These are phyloP conservation scores for Gobionotothen gibberifrons DNA, from an alignment of 2,797 vertebrate genomes.

Conservation along the genomic window DNA sequence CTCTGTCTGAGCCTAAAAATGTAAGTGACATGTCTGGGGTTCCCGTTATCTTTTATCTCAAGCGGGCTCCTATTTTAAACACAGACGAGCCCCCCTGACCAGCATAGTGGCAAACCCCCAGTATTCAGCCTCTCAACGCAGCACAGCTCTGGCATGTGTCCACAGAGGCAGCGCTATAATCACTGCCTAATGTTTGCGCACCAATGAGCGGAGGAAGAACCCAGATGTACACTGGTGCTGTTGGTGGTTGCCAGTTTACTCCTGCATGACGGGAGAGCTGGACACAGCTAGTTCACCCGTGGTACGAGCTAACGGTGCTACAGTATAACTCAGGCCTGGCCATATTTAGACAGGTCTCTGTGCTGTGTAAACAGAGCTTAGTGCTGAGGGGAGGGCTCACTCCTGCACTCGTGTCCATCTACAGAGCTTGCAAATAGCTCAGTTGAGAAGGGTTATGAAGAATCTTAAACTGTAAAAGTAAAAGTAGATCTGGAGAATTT, in stretches of 20 bases:
- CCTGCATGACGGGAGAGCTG: conserved; percentile 32
- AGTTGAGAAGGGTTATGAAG: conserved; percentile 36
- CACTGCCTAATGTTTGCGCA: conserved; percentile 60
- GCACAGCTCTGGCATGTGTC: conserved; percentile 56
- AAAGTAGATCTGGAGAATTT: conserved; percentile 19
- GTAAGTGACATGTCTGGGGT: conserved; percentile 58
- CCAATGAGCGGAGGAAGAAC: conserved; percentile 57
- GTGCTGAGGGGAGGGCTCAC: conserved; percentile 66
- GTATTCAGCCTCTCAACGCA: conserved; percentile 32
- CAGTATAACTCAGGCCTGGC: conserved; percentile 77
- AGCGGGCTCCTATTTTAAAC: conserved; percentile 64
- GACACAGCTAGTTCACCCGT: conserved; percentile 31
- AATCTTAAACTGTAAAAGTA: conserved; percentile 15
- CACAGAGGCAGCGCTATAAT: conserved; percentile 39
- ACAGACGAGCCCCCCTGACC: conserved; percentile 28
- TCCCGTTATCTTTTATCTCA: conserved; percentile 66
- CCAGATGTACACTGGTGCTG: conserved; percentile 46
- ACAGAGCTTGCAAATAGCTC: conserved; percentile 48
- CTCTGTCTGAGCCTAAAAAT: conserved; percentile 36
- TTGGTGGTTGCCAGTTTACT: conserved; percentile 31
- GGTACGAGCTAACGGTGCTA: conserved; percentile 54
- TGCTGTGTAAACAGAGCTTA: conserved; percentile 80
- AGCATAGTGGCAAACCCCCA: conserved; percentile 30
- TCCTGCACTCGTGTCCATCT: conserved; percentile 74
- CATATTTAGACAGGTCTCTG: conserved; percentile 81